Base-by-base conservation (phyloP, 1,140 invertebrate genomes). In the Heliconius melpomene region DNA sequence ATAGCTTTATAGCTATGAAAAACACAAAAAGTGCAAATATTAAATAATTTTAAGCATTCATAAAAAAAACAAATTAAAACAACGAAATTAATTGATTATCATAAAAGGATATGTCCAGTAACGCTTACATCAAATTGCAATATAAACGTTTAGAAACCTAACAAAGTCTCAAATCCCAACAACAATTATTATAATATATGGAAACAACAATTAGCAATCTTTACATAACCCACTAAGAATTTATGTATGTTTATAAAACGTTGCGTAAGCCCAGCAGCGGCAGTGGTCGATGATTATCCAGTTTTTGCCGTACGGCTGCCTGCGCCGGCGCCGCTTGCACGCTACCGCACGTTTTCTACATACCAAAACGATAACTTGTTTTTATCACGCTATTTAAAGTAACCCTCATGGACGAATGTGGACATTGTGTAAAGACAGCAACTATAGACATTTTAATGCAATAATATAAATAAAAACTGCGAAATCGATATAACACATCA, bases 221-320 rank as follows among this genome's bases (percentile, higher is more conserved):
- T 87, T 82, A 82, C 77, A 83, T 86, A 84, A 88, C 84, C 86
- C 83, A 85, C 79, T 83, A 75, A 79, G 84, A 87, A 84, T 77
- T 78, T 78, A 77, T 82, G 74, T 66, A 50, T 79, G 74, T 76
- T 80, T 80, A 76, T 74, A 57, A 72, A 23, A 50, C 26, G 77
- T 90, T 90, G 82, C 86, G 77, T 84, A 89, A 91, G 72, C 74
- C 40, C 80, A 82, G 83, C 80, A 82, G 83, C 83, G 83, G 84
- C 60, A 26, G 11, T 16, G 60, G 75, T 46, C 83, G 77, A 74
- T 81, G 82, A 86, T 86, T 88, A 87, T 83, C 79, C 82, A 84
- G 78, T 89, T 88, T 87, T 86, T 79, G 75, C 78, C 60, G 60
- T 83, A 83, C 79, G 86, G 85, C 83, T 79, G 81, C 73, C 74